Conservation (phyloP, 2,113 vertebrate genomes). For the Datnioides undecimradiatus region DNA sequence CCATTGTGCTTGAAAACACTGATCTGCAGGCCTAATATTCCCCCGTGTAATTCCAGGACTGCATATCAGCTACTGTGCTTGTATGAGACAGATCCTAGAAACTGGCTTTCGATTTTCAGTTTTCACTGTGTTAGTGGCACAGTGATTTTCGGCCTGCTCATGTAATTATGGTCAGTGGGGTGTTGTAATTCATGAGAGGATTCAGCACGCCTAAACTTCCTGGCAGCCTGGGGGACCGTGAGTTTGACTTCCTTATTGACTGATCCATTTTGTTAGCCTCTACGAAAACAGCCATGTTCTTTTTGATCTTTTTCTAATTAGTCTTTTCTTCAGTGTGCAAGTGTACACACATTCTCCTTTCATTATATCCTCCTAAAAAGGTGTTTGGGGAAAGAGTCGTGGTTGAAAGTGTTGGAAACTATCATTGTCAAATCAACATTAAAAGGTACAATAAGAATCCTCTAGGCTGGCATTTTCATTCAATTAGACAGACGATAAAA, state of each 20-base stretch:
- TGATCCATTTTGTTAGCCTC: conserved; percentile 47
- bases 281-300: conserved; percentile 29
- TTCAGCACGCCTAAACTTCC: conserved; percentile 59
- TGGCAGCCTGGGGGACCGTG: conserved; percentile 50
- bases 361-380: neutral
- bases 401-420: conserved; percentile 1
- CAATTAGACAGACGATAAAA: conserved; percentile 16
- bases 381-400: neutral
- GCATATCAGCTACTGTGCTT: conserved; percentile 33
- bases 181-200: conserved; percentile 48
- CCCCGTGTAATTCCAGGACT: conserved; percentile 1
- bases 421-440: neutral
- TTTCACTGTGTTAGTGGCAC: conserved; percentile 57
- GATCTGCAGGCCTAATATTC: conserved; percentile 30
- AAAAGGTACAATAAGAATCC: neutral
- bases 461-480: neutral
- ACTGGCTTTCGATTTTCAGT: conserved; percentile 62
- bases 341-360: conserved; percentile 35
- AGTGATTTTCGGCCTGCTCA: conserved; percentile 35
- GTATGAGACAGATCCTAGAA: conserved; percentile 42
- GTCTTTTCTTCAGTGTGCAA: conserved; percentile 2
- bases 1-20: conserved; percentile 39
- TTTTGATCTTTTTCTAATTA: conserved; percentile 54
- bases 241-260: conserved; percentile 62
- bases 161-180: conserved; percentile 59